phyloP scores from a whole-genome alignment of 2,113 vertebrate genomes.

The Hyperoodon ampullatus region DNA sequence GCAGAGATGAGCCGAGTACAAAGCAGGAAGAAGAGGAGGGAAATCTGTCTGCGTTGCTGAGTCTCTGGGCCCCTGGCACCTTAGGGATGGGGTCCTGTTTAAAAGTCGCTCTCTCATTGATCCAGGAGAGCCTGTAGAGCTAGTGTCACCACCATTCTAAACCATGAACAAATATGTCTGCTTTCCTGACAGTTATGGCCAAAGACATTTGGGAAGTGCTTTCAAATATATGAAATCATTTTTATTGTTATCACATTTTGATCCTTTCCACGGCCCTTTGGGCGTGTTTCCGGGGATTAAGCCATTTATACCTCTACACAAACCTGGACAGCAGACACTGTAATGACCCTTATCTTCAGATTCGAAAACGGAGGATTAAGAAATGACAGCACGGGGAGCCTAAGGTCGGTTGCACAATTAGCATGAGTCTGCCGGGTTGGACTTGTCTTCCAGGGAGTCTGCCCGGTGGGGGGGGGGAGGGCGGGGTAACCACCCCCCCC shows the following conservation, averaged over 20 bases:
- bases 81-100: neutral
- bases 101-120: neutral
- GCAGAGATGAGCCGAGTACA: neutral
- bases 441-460: neutral
- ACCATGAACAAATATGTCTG: neutral
- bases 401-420: neutral
- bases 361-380: neutral
- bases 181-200: accelerated
- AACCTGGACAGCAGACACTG: accelerated
- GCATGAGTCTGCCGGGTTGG: accelerated
- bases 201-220: neutral
- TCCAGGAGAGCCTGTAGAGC: neutral
- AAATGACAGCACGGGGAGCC: neutral
- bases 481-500: accelerated
- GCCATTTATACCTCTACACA: accelerated
- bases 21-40: no score
- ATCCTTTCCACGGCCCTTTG: neutral
- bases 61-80: neutral
- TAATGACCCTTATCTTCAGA: neutral
- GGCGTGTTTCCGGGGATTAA: neutral
- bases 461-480: accelerated
- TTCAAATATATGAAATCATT: neutral
- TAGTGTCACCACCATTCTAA: no score
- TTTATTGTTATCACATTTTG: neutral
- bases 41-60: neutral